A percentile compares a stretch with the other conserved stretches of the same genome.
These are phyloP conservation scores for Morpho achilles DNA, from an alignment of 2,888 invertebrate genomes.

Conservation along the genomic window DNA sequence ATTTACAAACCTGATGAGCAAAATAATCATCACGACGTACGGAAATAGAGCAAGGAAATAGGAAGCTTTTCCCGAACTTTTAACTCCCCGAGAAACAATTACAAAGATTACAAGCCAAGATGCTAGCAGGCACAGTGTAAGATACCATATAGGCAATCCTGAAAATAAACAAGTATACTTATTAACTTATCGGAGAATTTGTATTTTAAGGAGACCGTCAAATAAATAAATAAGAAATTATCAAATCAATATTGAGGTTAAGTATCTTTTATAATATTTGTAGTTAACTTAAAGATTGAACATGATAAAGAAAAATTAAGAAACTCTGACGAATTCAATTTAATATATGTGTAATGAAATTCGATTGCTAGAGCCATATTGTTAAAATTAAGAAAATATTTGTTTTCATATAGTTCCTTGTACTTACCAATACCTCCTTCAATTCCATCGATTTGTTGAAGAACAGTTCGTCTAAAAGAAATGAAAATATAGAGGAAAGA, in stretches of 20 bases:
- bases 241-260: too few relatives aligned
- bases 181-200: too few relatives aligned
- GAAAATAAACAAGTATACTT: constrained; percentile 15
- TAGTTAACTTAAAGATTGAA: too few relatives aligned
- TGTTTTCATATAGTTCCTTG: too few relatives aligned
- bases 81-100: constrained; percentile 85
- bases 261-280: too few relatives aligned
- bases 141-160: constrained; percentile 83
- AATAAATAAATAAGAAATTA: too few relatives aligned
- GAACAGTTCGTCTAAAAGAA: constrained; percentile 30
- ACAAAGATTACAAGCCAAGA: constrained; percentile 86
- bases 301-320: too few relatives aligned
- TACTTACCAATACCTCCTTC: constrained; percentile 37
- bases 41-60: constrained; percentile 94
- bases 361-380: too few relatives aligned
- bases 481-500: constrained; percentile 3
- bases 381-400: too few relatives aligned
- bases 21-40: constrained; percentile 85
- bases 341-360: too few relatives aligned
- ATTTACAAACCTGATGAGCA: constrained; percentile 79
- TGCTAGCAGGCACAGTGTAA: constrained; percentile 81
- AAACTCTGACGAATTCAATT: too few relatives aligned
- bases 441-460: constrained; percentile 35
- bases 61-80: constrained; percentile 89
- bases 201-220: too few relatives aligned